phyloP scores from a whole-genome alignment of 2,888 invertebrate species.

The Laothoe populi region DNA sequence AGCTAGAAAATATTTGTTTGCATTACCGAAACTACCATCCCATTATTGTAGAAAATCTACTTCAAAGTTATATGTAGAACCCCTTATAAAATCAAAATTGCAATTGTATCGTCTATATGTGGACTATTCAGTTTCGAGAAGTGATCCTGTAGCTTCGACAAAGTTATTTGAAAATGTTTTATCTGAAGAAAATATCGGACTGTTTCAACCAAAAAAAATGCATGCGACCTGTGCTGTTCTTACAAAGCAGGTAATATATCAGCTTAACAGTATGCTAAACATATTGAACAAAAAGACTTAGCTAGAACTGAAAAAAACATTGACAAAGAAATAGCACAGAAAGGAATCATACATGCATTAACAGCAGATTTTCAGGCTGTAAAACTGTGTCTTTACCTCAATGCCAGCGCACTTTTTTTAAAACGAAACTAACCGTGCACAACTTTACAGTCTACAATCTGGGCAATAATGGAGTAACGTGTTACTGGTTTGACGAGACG shows the following conservation, averaged over 20 bases:
- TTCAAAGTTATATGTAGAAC: constrained; percentile 44
- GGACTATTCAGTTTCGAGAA: constrained; percentile 33
- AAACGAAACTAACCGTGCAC: constrained; percentile 48
- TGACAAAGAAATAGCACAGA: constrained; percentile 37
- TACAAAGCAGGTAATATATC: constrained; percentile 40
- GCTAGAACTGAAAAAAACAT: constrained; percentile 36
- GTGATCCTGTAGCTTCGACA: constrained; percentile 38
- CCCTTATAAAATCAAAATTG: constrained; percentile 40
- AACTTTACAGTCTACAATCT: constrained; percentile 47
- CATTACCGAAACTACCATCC: constrained; percentile 42
- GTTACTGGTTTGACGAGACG: constrained; percentile 37
- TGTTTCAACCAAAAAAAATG: constrained; percentile 43
- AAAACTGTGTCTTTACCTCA: constrained; percentile 42
- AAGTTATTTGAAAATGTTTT: constrained; percentile 41
- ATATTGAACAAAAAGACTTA: constrained; percentile 34
- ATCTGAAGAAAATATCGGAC: constrained; percentile 39
- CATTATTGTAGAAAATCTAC: constrained; percentile 42
- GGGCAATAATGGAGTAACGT: constrained; percentile 35
- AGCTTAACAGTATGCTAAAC: constrained; percentile 35
- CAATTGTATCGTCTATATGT: constrained; percentile 39
- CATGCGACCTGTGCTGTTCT: constrained; percentile 39
- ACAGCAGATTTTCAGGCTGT: constrained; percentile 46
- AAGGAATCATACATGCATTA: constrained; percentile 36
- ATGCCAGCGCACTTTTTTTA: constrained; percentile 47
- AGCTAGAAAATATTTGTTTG: constrained; percentile 33